A percentile compares a stretch with the other conserved stretches of the same genome.
These are phyloP conservation scores for Cercopithecus petaurista DNA, from an alignment of 2,797 vertebrate genomes.

Conservation along the genomic window DNA sequence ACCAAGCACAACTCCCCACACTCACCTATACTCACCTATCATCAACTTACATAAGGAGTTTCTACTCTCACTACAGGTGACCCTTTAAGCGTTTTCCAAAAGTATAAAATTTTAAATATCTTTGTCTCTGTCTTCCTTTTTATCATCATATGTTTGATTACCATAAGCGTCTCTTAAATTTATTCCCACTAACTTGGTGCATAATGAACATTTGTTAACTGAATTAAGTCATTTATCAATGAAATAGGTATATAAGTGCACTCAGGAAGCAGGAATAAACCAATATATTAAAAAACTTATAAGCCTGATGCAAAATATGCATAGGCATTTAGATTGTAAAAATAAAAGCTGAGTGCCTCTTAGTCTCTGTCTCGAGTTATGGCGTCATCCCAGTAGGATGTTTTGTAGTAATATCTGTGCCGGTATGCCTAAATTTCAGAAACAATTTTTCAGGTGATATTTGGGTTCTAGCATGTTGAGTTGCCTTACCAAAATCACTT, in stretches of 20 bases:
- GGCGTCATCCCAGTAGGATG: background rate
- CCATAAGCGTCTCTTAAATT: background rate
- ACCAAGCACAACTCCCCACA: background rate
- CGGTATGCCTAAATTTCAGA: background rate
- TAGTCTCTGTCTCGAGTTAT: background rate
- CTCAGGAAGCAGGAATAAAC: background rate
- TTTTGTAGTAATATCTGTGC: background rate
- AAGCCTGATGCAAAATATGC: background rate
- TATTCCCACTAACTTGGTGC: background rate
- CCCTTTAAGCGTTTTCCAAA: background rate
- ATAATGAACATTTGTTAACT: background rate
- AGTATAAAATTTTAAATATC: background rate
- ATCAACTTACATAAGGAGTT: too few species aligned
- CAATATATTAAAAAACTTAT: background rate
- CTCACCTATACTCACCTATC: fast-evolving
- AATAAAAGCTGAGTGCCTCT: background rate
- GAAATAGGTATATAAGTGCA: background rate
- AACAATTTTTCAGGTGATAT: background rate
- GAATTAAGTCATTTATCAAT: background rate
- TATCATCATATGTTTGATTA: background rate
- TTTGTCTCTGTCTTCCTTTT: background rate
- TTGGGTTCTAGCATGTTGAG: background rate
- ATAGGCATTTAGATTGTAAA: background rate
- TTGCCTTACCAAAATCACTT: background rate
- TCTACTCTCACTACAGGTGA: background rate